These are phyloP conservation scores for Thalassarche chlororhynchos DNA, from an alignment of 2,113 vertebrate species.

Conservation along the genomic window DNA sequence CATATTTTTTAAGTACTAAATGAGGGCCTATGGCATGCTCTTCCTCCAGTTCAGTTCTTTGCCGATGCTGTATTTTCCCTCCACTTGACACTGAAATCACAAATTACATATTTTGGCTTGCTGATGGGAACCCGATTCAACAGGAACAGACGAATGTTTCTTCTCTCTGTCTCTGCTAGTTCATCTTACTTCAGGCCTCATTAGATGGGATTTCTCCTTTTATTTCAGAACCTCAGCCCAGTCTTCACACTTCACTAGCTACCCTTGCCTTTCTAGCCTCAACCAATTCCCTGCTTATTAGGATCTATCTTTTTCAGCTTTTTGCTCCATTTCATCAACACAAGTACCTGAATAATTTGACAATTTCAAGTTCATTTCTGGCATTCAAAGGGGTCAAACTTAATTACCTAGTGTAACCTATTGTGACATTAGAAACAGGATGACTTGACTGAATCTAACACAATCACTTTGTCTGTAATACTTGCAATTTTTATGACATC, in stretches of 20 bases:
- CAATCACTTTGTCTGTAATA: not conserved
- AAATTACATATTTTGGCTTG: not conserved
- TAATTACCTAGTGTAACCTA: not conserved
- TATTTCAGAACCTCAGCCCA: not conserved
- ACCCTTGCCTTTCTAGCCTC: not conserved
- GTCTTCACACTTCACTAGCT: not conserved
- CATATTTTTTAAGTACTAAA: not conserved
- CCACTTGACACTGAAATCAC: not conserved
- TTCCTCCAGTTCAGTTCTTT: not conserved
- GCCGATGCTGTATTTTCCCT: not conserved
- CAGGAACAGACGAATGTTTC: accelerated
- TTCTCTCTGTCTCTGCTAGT: not conserved
- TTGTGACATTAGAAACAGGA: not conserved
- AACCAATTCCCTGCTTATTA: not conserved
- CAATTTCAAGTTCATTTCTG: not conserved
- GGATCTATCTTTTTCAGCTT: not conserved
- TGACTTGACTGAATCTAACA: not conserved
- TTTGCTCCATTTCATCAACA: not conserved
- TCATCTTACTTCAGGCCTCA: not conserved
- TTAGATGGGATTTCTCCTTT: not conserved
- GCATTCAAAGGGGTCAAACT: not conserved
- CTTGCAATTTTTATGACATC: not conserved
- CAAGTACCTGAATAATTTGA: not conserved
- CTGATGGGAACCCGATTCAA: not conserved
- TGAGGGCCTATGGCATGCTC: not conserved